Conservation (phyloP, 2,797 vertebrate genomes). For the Brachymystax lenok region DNA sequence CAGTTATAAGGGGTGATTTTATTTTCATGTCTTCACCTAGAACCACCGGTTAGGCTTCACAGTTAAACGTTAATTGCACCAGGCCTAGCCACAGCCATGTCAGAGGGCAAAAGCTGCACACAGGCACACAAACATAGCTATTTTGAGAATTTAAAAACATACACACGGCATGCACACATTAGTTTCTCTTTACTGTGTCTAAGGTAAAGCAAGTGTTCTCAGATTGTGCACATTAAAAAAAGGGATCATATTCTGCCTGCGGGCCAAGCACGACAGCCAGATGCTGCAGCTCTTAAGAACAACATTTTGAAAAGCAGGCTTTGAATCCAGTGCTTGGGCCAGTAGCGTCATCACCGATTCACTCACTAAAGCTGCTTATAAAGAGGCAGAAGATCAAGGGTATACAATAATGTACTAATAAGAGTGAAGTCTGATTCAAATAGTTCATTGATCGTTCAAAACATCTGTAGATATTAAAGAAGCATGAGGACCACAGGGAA, state of each 20-base stretch:
- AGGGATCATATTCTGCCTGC: conserved; percentile 46
- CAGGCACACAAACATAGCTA: not conserved
- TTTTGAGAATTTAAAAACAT: not conserved
- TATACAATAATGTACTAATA: not conserved
- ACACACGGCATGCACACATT: not conserved
- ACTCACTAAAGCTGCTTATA: not conserved
- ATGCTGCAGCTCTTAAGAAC: conserved; percentile 44
- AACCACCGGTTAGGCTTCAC: too few relatives aligned
- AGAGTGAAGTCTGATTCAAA: not conserved
- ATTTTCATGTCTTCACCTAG: too few relatives aligned
- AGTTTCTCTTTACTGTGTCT: not conserved
- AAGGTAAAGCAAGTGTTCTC: conserved; percentile 12
- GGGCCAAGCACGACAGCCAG: conserved; percentile 45
- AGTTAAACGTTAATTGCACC: too few relatives aligned
- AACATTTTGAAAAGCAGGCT: conserved; percentile 28
- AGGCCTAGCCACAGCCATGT: not conserved
- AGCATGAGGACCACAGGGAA: not conserved
- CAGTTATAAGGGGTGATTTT: too few relatives aligned
- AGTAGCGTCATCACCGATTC: not conserved
- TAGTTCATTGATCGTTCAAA: not conserved
- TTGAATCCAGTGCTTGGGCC: conserved; percentile 10
- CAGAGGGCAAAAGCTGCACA: not conserved
- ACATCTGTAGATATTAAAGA: not conserved
- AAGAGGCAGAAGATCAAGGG: not conserved
- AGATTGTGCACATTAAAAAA: conserved; percentile 40